Evolutionary conservation across 2,113 vertebrate genomes (phyloP).

Genomic region (Epinephelus fuscoguttatus): DNA sequence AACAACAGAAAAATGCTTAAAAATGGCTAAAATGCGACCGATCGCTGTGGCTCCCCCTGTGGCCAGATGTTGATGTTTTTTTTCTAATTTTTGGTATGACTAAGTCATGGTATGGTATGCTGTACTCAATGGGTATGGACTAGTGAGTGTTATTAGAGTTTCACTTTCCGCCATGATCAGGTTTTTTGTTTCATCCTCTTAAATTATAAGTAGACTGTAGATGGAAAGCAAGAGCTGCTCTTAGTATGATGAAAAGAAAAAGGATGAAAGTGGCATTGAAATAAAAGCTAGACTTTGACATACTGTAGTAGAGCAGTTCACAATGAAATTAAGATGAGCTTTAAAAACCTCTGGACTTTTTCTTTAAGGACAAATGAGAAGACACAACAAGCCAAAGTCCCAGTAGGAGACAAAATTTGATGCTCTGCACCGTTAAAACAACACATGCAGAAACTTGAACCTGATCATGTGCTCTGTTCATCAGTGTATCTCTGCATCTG

Average conservation of each 20-base stretch:
- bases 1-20: too few relatives aligned
- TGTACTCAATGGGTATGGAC: too few relatives aligned
- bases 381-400: not conserved
- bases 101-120: too few relatives aligned
- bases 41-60: too few relatives aligned
- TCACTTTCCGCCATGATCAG: too few relatives aligned
- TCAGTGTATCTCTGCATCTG: constrained; percentile 38
- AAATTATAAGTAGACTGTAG: too few relatives aligned
- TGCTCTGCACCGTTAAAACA: not conserved
- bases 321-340: not conserved
- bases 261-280: not conserved
- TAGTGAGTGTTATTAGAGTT: too few relatives aligned
- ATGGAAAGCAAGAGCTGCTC: not conserved
- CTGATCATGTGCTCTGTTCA: not conserved
- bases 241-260: not conserved
- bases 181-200: too few relatives aligned
- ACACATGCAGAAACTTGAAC: constrained; percentile 45
- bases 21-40: too few relatives aligned
- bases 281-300: not conserved
- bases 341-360: not conserved
- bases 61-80: too few relatives aligned
- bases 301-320: not conserved
- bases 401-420: not conserved
- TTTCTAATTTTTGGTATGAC: too few relatives aligned
- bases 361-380: not conserved